Evolutionary conservation across 37 sponge, comb jelly and placozoan species (phyloP), one percentile per base, ranked within the genome.

Genomic region (Cliona cf. orientalis): DNA sequence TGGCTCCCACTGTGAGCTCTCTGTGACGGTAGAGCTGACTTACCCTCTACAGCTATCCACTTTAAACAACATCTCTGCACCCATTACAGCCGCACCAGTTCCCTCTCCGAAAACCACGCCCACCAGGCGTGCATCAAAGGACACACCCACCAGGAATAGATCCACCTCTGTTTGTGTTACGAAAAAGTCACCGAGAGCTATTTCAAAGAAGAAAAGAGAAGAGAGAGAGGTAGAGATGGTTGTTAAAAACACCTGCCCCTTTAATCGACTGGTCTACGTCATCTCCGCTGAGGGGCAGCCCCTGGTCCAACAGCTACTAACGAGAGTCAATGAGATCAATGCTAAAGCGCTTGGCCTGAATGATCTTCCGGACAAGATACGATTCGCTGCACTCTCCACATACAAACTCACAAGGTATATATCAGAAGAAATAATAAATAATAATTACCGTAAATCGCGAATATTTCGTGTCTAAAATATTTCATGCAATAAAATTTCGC

Each of bases 341-440:
- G 79, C 76, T 3, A 37, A 31, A 4, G 84, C 86, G 14, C 88
- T 97, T 26, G 74, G 80, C 19, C 57, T 97, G 42, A 69, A 70
- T 12, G 77, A 85, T 25, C 77, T 93, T 14, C 81, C 94, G 0
- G 29, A 77, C 37, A 78, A 85, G 33, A 63, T 87, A 34, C 72
- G 61, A 19, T 39, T 36, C 2, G 75, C 86, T 22, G 92, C 92
- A 17, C 84, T 97, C 34, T 97, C 97, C 7, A 97, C 97, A 12
- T 97, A 89, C 87, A 97, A 97, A 58, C 85, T 97, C 9, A 90
- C 91, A 6, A 89, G 43, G 93, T 92, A 26, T n/a, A n/a, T n/a
- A n/a, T n/a, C n/a, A n/a, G n/a, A n/a, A n/a, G n/a, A n/a, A n/a
- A n/a, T n/a, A n/a, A n/a, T n/a, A n/a, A n/a, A n/a, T n/a, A n/a